Conservation (phyloP, 1,140 invertebrate genomes). For the Procambarus clarkii region DNA sequence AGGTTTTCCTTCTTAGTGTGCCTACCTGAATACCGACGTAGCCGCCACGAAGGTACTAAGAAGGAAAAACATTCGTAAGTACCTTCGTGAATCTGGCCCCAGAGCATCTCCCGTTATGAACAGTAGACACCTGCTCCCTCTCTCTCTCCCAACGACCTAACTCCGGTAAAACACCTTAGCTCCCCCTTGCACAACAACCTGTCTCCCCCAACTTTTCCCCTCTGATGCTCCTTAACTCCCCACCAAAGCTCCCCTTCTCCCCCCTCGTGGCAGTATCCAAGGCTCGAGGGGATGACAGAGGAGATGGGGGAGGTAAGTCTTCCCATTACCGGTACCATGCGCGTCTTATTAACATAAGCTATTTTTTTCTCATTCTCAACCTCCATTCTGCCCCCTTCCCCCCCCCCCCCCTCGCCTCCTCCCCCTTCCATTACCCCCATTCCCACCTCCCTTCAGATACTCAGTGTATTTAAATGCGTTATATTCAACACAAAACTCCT, state of each 20-base stretch:
- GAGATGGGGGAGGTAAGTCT: background rate
- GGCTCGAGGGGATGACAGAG: background rate
- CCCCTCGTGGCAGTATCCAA: background rate
- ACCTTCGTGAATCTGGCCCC: too few relatives aligned
- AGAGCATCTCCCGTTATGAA: too few relatives aligned
- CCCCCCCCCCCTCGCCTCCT: background rate
- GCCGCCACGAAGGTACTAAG: too few relatives aligned
- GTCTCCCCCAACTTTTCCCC: background rate
- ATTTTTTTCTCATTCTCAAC: background rate
- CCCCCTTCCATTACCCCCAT: too few relatives aligned
- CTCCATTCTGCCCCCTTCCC: too few relatives aligned
- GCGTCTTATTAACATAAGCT: conserved; percentile 24
- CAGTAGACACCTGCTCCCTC: too few relatives aligned
- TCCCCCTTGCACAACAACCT: background rate
- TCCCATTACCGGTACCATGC: conserved; percentile 10
- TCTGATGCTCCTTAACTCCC: too few relatives aligned
- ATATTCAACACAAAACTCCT: background rate
- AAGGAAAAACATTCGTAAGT: too few relatives aligned
- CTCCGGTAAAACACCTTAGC: too few relatives aligned
- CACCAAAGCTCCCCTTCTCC: background rate
- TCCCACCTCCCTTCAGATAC: background rate
- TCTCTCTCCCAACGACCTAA: too few relatives aligned
- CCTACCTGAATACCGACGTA: too few relatives aligned
- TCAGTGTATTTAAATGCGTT: background rate
- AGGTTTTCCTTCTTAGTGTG: too few relatives aligned